These are phyloP conservation scores for Platyscapa corneri DNA, from an alignment of 1,140 invertebrate genomes.

Conservation along the genomic window DNA sequence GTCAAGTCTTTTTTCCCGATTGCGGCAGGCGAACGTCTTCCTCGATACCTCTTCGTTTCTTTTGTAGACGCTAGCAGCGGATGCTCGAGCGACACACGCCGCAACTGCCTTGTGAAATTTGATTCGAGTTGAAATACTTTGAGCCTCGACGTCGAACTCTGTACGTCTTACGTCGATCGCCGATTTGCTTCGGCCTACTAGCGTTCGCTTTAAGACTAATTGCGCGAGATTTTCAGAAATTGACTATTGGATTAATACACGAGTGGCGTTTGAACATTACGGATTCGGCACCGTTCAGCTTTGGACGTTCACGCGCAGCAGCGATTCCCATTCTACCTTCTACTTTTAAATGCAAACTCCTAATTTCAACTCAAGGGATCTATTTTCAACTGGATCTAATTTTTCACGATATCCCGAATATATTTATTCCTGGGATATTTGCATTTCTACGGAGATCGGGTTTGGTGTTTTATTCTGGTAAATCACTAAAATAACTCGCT, in stretches of 20 bases:
- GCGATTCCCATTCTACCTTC: not conserved
- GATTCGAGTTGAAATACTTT: not conserved
- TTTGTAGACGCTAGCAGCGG: not conserved
- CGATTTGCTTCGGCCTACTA: not conserved
- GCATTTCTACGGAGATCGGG: not conserved
- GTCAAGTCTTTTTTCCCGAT: not conserved
- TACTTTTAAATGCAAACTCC: not conserved
- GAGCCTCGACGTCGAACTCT: too few species aligned
- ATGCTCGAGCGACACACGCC: not conserved
- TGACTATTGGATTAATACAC: not conserved
- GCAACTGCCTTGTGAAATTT: not conserved
- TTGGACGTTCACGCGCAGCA: not conserved
- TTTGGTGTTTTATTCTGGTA: not conserved
- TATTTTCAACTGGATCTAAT: not conserved
- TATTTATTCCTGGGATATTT: not conserved
- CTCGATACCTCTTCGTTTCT: not conserved
- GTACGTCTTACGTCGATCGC: too few species aligned
- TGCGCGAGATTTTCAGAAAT: not conserved
- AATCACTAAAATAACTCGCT: constrained; percentile 4
- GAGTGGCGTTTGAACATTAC: too few species aligned
- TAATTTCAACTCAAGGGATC: not conserved
- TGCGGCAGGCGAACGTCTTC: not conserved
- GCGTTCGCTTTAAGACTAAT: not conserved
- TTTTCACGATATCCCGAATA: not conserved
- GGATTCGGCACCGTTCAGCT: too few species aligned